Evolutionary conservation across 2,888 invertebrate genomes (phyloP).

Genomic region (Chouioia cunea): DNA sequence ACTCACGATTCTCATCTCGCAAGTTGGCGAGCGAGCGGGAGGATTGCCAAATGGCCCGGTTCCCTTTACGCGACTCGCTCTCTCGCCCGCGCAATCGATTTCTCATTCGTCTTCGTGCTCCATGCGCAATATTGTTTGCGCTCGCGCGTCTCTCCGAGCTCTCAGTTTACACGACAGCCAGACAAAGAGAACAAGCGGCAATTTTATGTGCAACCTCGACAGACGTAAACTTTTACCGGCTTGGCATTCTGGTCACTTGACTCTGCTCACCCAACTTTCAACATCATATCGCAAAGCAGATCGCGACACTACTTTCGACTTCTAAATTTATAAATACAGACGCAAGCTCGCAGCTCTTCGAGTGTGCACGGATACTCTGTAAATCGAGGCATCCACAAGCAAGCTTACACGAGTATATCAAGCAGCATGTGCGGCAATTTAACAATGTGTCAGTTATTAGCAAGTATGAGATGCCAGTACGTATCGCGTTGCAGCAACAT

Average conservation of each 20-base stretch:
- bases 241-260: constrained; percentile 28
- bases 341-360: neutral
- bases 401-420: too few relatives aligned
- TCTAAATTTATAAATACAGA: constrained; percentile 30
- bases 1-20: constrained; percentile 53
- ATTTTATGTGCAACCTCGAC: constrained; percentile 36
- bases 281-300: constrained; percentile 22
- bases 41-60: constrained; percentile 50
- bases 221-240: constrained; percentile 36
- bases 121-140: constrained; percentile 49
- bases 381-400: too few relatives aligned
- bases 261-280: neutral
- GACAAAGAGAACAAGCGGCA: constrained; percentile 1
- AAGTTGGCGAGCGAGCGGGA: constrained; percentile 50
- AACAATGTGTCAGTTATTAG: too few relatives aligned
- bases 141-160: constrained; percentile 43
- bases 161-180: constrained; percentile 38
- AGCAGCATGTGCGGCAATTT: too few relatives aligned
- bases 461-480: too few relatives aligned
- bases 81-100: constrained; percentile 47
- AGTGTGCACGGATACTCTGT: too few relatives aligned
- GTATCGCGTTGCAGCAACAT: too few relatives aligned
- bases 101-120: constrained; percentile 50
- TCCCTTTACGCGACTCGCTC: constrained; percentile 47
- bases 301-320: constrained; percentile 23